Base-by-base conservation (phyloP, 2,797 vertebrate species). In the Etheostoma nigrum region DNA sequence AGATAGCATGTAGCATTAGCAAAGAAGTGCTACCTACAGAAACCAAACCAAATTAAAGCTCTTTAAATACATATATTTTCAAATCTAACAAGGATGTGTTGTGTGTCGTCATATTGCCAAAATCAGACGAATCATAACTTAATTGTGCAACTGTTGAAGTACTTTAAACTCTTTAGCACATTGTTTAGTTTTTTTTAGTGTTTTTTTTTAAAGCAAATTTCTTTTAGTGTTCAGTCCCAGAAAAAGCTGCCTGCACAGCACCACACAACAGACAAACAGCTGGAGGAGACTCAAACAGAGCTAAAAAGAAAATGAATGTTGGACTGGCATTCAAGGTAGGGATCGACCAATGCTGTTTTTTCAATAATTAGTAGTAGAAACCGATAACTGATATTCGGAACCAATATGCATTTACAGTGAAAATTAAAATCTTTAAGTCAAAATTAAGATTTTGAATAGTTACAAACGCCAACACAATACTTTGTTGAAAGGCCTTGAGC, bases 251-350 rank as follows among this genome's bases (percentile, higher is more conserved):
- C 9, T 27, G 47, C 27, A 45, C 7, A 11, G 4, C 49, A 42
- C 21, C 4, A 21, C 36, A n/a, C 1, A 0, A 10, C 4, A 21
- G 33, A 36, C 33, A 36, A 36, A 60, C 36, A 18, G 33, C 25
- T 27, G 21, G 51, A 54, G 51, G 21, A 3, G 64, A 53, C 51
- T 42, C 13, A 67, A 44, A 1, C 23, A 54, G 25, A 33, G 36
- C 40, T 72, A n/a, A 42, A 27, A 71, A 36, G 36, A 52, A 27
- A 66, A 33, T 42, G 48, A 42, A 63, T 8, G 14, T 33, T n/a
- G 1, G 30, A 66, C 48, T 49, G 27, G 33, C 33, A 42, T 15
- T 47, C 5, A 40, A 40, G 36, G 36, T 40, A 40, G 36, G 2
- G 36, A 40, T 40, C 3, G 3, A 11, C 36, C 10, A 1, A 40